Conservation (phyloP, 2,113 vertebrate genomes). For the Odocoileus hemionus region DNA sequence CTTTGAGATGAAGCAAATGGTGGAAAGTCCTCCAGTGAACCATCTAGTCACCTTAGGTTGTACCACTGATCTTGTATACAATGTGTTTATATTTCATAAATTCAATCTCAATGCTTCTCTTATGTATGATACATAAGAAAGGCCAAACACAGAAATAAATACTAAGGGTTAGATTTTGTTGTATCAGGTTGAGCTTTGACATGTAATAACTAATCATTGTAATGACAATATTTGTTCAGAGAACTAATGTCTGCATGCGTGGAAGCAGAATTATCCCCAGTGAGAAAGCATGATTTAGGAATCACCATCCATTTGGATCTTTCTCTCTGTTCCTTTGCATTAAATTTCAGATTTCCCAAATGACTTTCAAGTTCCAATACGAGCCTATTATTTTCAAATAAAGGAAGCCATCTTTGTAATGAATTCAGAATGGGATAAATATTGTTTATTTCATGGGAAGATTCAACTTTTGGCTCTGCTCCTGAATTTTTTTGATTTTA, state of each 20-base stretch:
- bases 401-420: not conserved
- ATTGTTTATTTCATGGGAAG: not conserved
- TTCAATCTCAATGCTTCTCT: not conserved
- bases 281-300: no score
- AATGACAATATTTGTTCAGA: not conserved
- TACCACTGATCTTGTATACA: not conserved
- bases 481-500: not conserved
- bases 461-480: not conserved
- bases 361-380: not conserved
- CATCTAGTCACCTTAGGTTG: not conserved
- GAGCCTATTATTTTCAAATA: not conserved
- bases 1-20: not conserved
- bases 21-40: not conserved
- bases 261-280: no score
- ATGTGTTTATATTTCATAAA: not conserved
- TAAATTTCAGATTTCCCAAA: not conserved
- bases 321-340: not conserved
- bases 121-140: no score
- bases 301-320: not conserved
- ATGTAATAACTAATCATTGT: not conserved
- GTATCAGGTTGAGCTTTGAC: not conserved
- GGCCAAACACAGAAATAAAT: not conserved
- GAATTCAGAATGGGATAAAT: not conserved
- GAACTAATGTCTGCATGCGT: accelerated
- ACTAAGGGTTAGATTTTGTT: not conserved